A percentile compares a stretch with the other conserved stretches of the same genome.
phyloP scores from a whole-genome alignment of 2,113 vertebrate species.

The Microcebus jonahi region DNA sequence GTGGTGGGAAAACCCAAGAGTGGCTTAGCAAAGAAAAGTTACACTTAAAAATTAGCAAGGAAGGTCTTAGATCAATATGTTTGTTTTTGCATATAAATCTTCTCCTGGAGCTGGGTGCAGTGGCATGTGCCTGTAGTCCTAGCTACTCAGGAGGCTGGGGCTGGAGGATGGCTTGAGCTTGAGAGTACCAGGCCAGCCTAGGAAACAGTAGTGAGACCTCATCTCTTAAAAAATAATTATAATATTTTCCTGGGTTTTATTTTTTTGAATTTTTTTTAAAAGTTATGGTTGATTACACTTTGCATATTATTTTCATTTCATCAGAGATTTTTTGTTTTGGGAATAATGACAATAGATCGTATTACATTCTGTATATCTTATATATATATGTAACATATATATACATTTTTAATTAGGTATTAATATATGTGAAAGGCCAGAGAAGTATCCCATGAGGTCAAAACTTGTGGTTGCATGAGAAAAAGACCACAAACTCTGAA shows the following conservation, averaged over 20 bases:
- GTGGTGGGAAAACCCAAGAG: background rate
- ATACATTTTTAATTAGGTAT: background rate
- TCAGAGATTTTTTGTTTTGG: background rate
- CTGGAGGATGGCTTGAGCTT: background rate
- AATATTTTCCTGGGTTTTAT: background rate
- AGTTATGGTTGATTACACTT: background rate
- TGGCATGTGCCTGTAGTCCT: background rate
- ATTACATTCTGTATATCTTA: background rate
- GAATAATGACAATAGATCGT: background rate
- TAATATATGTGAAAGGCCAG: background rate
- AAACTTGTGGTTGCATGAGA: background rate
- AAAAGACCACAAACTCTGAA: background rate
- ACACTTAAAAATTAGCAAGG: background rate
- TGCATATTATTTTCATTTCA: background rate
- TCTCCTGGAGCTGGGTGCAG: background rate
- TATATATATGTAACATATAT: background rate
- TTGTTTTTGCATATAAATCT: background rate
- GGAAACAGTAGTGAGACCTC: background rate
- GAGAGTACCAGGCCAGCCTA: background rate
- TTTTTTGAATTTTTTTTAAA: background rate
- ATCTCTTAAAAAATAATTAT: background rate
- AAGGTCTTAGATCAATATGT: background rate
- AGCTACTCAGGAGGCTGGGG: background rate
- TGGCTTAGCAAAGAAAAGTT: background rate
- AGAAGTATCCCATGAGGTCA: too few species aligned